A percentile compares a stretch with the other conserved stretches of the same genome.
phyloP scores from a whole-genome alignment of 2,888 invertebrate species.

The Escarpia spicata region DNA sequence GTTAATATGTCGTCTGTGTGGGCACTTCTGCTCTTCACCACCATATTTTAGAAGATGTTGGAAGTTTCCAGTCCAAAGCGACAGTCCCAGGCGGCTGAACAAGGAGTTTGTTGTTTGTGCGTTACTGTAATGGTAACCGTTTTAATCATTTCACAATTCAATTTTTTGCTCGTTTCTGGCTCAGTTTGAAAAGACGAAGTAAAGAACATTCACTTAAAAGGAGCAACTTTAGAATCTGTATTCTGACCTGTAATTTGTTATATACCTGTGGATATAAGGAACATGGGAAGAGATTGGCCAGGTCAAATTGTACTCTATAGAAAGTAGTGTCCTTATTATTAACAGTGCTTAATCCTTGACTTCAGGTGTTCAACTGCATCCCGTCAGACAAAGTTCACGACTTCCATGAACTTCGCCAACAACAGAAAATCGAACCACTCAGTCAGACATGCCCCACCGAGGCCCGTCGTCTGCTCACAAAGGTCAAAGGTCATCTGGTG shows the following conservation, averaged over 20 bases:
- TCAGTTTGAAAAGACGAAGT: too few species aligned
- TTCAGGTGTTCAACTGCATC: conserved; percentile 85
- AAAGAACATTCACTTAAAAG: too few species aligned
- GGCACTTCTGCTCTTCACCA: not conserved
- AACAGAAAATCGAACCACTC: conserved; percentile 77
- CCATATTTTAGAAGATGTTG: not conserved
- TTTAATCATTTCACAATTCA: too few species aligned
- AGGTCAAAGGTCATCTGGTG: conserved; percentile 87
- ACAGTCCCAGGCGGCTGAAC: too few species aligned
- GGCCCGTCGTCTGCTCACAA: conserved; percentile 73
- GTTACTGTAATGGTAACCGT: too few species aligned
- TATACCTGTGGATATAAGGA: too few species aligned
- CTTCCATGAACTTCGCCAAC: conserved; percentile 71
- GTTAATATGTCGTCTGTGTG: not conserved
- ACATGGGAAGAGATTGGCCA: too few species aligned
- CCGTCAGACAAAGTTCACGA: conserved; percentile 85
- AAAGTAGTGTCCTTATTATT: not conserved
- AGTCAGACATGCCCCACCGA: conserved; percentile 78
- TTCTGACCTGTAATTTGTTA: too few species aligned
- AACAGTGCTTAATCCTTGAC: not conserved
- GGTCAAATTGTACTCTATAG: not conserved
- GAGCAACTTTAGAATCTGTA: too few species aligned
- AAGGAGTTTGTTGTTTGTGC: too few species aligned
- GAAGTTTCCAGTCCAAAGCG: too few species aligned
- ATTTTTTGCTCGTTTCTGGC: too few species aligned